Evolutionary conservation across 2,113 vertebrate species (phyloP), one percentile per base, ranked within the genome.

Genomic region (Cromileptes altivelis): DNA sequence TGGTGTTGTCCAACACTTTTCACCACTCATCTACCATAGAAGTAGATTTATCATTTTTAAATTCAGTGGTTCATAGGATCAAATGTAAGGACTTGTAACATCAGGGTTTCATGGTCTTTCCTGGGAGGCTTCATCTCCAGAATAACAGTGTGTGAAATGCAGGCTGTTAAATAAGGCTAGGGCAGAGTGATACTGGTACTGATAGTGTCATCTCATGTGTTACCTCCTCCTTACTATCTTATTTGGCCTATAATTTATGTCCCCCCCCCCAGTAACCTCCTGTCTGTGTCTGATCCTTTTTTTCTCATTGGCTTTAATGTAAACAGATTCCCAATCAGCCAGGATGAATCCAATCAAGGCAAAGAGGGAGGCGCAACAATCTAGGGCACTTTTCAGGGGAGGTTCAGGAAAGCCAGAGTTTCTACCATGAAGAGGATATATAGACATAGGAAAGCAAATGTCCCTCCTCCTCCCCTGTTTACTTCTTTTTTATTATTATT

Each of bases 241-340:
- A 68, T 72, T 27, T 70, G 53, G 67, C 68, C 85, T 80, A 37
- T 81, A 77, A 81, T 89, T 82, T 67, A 70, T 53, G 60, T 74
- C 79, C 71, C 70, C 18, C 7, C 55, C 53, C 42, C 74, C 27
- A 49, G 27, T 85, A 84, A 84, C 84, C 63, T 83, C 74, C 57
- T 89, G 81, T 85, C 55, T 45, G 62, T 84, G 90, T 91, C 74
- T 50, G 90, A 90, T 92, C 65, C 81, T 85, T 42, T 37, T 49
- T 60, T 42, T 12, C 52, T 67, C 52, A 8, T 70, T 81, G 84
- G 74, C 92, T 91, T 90, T 86, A 94, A 94, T 87, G 86, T 94
- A 93, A 93, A 91, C 94, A 93, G 82, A 93, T 92, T 93, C 91
- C 90, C 91, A 91, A 93, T 95, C 90, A 93, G 85, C 75, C 47